Evolutionary conservation across 2,797 vertebrate genomes (phyloP), one percentile per base, ranked within the genome.

Genomic region (Sitta carolinensis): DNA sequence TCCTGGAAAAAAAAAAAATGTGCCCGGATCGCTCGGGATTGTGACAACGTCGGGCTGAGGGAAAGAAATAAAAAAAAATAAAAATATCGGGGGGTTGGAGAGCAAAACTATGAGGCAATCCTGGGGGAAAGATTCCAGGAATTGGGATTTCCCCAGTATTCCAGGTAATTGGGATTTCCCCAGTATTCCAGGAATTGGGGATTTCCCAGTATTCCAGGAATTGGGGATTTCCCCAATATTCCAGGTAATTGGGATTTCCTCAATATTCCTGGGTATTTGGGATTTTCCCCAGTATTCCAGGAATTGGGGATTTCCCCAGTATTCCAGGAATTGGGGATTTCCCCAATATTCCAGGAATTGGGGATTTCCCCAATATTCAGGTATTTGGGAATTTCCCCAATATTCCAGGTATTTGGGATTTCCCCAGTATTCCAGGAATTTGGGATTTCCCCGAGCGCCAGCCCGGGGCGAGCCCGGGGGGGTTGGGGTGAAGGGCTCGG

Each of bases 121-220:
- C 16, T 2, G 18, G 26, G 18, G 19, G n/a, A n/a, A n/a, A n/a
- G n/a, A n/a, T n/a, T n/a, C n/a, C n/a, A n/a, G 93, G 84, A 62
- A 93, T 83, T 6, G 72, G 90, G 94, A 42, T 30, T 42, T 40
- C 27, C 23, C 13, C 12, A 91, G 84, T 62, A 93, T 95, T n/a
- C n/a, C n/a, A n/a, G n/a, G n/a, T n/a, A n/a, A n/a, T 83, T 6
- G 72, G 90, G 94, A 42, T 30, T 42, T 40, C 27, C 23, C 13
- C 12, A n/a, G n/a, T n/a, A n/a, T n/a, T n/a, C n/a, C n/a, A n/a
- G 93, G 84, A 62, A 93, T 95, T 83, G 5, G 72, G 90, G 94
- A 42, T 30, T 42, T 40, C 27, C 23, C 13, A n/a, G n/a, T n/a
- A n/a, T n/a, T n/a, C n/a, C n/a, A n/a, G 93, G 84, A 62, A 93